Conservation (phyloP, 2,888 invertebrate genomes). For the Aproaerema taeniolella region DNA sequence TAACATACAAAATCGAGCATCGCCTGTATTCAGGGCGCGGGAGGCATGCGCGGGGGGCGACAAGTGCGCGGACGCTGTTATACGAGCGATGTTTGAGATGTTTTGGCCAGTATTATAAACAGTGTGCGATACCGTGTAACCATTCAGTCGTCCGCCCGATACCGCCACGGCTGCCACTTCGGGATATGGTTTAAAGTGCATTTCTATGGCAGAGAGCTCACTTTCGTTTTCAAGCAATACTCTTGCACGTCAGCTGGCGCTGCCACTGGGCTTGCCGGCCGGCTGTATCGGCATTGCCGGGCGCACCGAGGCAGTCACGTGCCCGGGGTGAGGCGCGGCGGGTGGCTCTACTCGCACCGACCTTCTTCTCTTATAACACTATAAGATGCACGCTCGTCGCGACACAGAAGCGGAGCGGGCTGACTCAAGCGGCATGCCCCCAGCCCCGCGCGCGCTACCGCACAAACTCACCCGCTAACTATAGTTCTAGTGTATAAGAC, state of each 20-base stretch:
- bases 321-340: conserved; percentile 75
- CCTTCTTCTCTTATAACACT: conserved; percentile 74
- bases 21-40: not conserved
- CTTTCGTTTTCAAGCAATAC: conserved; percentile 45
- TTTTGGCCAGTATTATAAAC: conserved; percentile 42
- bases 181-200: conserved; percentile 46
- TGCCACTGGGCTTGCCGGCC: conserved; percentile 70
- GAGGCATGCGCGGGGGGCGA: conserved; percentile 24
- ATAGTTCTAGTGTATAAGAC: conserved; percentile 52
- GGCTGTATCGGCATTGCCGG: conserved; percentile 46
- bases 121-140: conserved; percentile 33
- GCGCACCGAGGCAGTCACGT: conserved; percentile 69
- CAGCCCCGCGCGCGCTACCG: conserved; percentile 54
- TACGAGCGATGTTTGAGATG: conserved; percentile 49
- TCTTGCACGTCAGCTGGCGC: conserved; percentile 67
- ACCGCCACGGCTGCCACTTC: conserved; percentile 37
- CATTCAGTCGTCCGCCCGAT: conserved; percentile 38
- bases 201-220: conserved; percentile 57
- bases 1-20: conserved; percentile 5
- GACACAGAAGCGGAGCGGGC: conserved; percentile 70
- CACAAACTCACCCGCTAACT: conserved; percentile 44
- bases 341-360: conserved; percentile 59
- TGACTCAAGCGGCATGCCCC: conserved; percentile 64
- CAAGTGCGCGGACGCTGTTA: conserved; percentile 45
- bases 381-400: conserved; percentile 72